A percentile compares a stretch with the other conserved stretches of the same genome.
Evolutionary conservation across 37 sponge, comb jelly and placozoan genomes (phyloP).

Genomic region (Chondrilla cf. caribensis): DNA sequence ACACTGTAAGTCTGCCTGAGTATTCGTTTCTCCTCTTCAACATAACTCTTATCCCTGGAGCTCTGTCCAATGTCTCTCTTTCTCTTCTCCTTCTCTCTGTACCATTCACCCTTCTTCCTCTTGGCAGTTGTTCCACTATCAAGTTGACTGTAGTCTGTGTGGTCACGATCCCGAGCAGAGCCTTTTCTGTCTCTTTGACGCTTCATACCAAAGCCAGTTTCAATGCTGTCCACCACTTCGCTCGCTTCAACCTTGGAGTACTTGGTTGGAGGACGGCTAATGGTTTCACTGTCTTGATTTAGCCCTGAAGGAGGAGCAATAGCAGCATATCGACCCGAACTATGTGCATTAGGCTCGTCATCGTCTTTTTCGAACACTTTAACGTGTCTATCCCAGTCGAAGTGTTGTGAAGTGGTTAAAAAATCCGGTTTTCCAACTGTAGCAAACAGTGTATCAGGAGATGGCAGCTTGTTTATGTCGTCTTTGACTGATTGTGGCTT

Average conservation of each 20-base stretch:
- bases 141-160: background rate
- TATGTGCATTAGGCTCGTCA: constrained; percentile 35
- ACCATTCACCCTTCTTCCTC: constrained; percentile 35
- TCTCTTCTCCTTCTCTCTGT: constrained; percentile 72
- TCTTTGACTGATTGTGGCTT: background rate
- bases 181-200: background rate
- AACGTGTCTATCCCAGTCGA: constrained; percentile 67
- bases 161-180: background rate
- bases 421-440: constrained; percentile 69
- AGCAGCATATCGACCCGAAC: constrained; percentile 31
- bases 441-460: constrained; percentile 70
- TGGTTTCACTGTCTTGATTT: background rate
- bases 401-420: constrained; percentile 27
- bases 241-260: background rate
- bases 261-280: background rate
- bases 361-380: constrained; percentile 33
- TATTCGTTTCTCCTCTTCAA: constrained; percentile 85
- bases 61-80: constrained; percentile 72
- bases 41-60: constrained; percentile 82
- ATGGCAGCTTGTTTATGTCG: constrained; percentile 55
- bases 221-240: constrained; percentile 5
- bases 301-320: constrained; percentile 56
- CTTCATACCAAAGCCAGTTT: constrained; percentile 22
- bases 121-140: constrained; percentile 21
- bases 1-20: constrained; percentile 50